Conservation (phyloP, 1,140 invertebrate species). For the Schlechtendalia chinensis region DNA sequence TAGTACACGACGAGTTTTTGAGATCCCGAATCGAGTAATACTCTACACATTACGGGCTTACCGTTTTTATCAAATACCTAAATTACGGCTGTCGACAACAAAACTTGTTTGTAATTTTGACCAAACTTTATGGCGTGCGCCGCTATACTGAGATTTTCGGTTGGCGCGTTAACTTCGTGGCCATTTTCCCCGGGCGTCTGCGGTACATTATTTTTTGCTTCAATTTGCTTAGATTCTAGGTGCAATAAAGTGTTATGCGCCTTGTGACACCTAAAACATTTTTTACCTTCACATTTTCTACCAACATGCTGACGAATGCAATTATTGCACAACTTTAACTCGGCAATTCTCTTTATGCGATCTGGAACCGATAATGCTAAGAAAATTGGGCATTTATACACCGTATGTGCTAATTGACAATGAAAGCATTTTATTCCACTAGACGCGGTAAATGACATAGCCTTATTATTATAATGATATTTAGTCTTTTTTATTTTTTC, state of each 20-base stretch:
- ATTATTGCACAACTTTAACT: neutral
- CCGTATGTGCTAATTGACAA: neutral
- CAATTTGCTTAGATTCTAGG: neutral
- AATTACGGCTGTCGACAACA: neutral
- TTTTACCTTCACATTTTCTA: neutral
- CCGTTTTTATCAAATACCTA: neutral
- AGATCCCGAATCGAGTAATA: neutral
- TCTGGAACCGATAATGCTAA: neutral
- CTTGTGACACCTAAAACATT: neutral
- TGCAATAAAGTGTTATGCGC: neutral
- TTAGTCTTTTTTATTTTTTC: too few relatives aligned
- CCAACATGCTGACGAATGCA: neutral
- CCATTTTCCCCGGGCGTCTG: neutral
- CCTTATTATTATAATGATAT: too few relatives aligned
- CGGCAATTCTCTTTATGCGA: neutral
- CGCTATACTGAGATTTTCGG: neutral
- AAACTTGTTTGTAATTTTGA: neutral
- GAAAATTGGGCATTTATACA: neutral
- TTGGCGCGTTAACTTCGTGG: neutral
- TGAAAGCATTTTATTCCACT: neutral
- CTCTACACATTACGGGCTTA: neutral
- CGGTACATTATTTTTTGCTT: neutral
- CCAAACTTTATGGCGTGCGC: neutral
- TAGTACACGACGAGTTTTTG: too few relatives aligned
- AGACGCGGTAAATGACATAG: neutral